Percentiles rank a stretch among this genome's conserved stretches.
Evolutionary conservation across 2,113 vertebrate species (phyloP).

Genomic region (Oenanthe oenanthe): DNA sequence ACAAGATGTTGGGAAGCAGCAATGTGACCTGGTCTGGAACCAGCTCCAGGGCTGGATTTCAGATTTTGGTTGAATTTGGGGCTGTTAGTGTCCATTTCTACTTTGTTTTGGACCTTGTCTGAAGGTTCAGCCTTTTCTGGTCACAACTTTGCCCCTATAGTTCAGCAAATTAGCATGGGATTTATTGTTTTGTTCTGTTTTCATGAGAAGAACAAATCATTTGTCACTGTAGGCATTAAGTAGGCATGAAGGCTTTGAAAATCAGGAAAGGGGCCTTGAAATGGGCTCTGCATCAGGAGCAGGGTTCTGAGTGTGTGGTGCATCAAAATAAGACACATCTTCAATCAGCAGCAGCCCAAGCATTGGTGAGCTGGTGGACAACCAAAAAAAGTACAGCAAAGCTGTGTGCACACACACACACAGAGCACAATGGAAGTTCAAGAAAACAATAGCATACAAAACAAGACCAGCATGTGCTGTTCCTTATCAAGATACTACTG

Average conservation of each 20-base stretch:
- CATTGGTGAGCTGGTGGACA: fast-evolving
- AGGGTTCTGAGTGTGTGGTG: background rate
- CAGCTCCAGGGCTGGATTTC: background rate
- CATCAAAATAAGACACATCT: background rate
- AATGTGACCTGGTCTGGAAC: background rate
- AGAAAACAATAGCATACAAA: background rate
- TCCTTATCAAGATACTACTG: background rate
- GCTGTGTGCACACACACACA: background rate
- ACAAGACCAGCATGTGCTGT: background rate
- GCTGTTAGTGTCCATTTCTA: background rate
- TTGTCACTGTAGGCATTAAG: background rate
- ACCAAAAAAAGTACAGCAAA: background rate
- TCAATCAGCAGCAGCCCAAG: background rate
- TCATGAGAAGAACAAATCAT: background rate
- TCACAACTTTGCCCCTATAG: background rate
- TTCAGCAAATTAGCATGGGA: background rate
- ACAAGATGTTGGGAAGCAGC: background rate
- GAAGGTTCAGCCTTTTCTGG: background rate
- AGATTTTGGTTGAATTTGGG: background rate
- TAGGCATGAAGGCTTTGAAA: background rate
- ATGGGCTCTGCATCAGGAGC: background rate
- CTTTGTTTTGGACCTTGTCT: background rate
- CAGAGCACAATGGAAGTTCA: background rate
- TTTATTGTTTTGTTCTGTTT: background rate
- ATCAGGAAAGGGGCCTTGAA: background rate